Percentiles rank a stretch among this genome's conserved stretches.
phyloP scores from a whole-genome alignment of 1,140 invertebrate species.

The Drosophila aff. region DNA sequence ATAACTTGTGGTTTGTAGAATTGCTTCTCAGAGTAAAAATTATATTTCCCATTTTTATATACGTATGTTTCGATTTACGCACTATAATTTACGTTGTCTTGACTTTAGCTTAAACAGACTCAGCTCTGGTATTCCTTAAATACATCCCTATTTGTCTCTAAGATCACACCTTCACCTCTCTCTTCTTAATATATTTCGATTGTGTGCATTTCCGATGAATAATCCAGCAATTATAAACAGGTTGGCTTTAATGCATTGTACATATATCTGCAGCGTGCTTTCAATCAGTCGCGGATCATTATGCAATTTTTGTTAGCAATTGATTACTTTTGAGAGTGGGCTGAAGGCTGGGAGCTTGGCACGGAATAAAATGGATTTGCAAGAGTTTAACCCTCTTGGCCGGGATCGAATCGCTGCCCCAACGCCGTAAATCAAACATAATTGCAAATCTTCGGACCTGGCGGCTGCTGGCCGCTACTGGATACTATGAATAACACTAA shows the following conservation, averaged over 20 bases:
- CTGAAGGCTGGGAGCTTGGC: constrained; percentile 14
- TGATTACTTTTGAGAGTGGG: constrained; percentile 34
- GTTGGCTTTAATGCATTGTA: constrained; percentile 20
- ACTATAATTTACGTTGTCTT: not conserved
- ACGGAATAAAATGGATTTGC: constrained; percentile 24
- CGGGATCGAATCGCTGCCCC: constrained; percentile 23
- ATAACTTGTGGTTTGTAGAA: not conserved
- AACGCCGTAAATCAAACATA: constrained; percentile 45
- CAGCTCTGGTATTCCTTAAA: not conserved
- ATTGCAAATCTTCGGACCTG: constrained; percentile 16
- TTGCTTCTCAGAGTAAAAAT: too few species aligned
- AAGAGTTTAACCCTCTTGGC: constrained; percentile 15
- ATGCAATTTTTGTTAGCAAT: constrained; percentile 49
- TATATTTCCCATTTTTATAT: too few species aligned
- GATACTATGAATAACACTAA: constrained; percentile 15
- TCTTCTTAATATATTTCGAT: constrained; percentile 5
- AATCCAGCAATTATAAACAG: constrained; percentile 52
- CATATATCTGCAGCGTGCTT: constrained; percentile 10
- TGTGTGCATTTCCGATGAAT: constrained; percentile 42
- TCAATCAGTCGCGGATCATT: constrained; percentile 42
- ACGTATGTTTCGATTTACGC: not conserved
- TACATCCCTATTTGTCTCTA: not conserved
- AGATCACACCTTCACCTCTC: constrained; percentile 8
- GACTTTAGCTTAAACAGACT: not conserved
- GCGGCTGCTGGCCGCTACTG: constrained; percentile 1